phyloP scores from a whole-genome alignment of 2,888 invertebrate genomes.

The Aethes cnicana region DNA sequence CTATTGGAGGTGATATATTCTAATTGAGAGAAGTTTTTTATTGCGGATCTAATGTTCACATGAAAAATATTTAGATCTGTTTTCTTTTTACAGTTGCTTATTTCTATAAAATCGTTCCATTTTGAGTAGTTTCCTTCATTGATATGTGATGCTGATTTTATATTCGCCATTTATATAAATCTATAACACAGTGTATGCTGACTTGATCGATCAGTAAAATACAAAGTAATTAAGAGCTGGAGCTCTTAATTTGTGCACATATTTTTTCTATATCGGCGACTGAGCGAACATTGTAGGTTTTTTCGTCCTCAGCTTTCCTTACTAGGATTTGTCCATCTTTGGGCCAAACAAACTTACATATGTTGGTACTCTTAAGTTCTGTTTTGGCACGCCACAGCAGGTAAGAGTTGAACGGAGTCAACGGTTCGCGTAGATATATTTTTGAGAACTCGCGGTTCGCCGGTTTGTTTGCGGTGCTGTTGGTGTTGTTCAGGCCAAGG shows the following conservation, averaged over 20 bases:
- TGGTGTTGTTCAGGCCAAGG: neutral
- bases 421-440: neutral
- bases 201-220: too few relatives aligned
- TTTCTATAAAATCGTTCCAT: neutral
- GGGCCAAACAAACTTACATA: neutral
- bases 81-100: neutral
- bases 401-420: neutral
- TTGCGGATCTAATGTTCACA: neutral
- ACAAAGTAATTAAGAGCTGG: too few relatives aligned
- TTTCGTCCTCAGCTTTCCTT: neutral
- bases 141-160: too few relatives aligned
- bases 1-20: neutral
- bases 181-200: too few relatives aligned
- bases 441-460: neutral
- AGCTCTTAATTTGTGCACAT: neutral
- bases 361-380: neutral
- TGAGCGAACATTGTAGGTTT: neutral
- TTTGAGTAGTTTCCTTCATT: neutral
- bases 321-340: neutral
- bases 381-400: neutral
- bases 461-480: neutral
- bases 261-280: neutral
- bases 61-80: neutral
- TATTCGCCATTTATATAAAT: too few relatives aligned
- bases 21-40: neutral